A percentile compares a stretch with the other conserved stretches of the same genome.
phyloP scores from a whole-genome alignment of 2,888 invertebrate genomes.

The Erebia ligea region DNA sequence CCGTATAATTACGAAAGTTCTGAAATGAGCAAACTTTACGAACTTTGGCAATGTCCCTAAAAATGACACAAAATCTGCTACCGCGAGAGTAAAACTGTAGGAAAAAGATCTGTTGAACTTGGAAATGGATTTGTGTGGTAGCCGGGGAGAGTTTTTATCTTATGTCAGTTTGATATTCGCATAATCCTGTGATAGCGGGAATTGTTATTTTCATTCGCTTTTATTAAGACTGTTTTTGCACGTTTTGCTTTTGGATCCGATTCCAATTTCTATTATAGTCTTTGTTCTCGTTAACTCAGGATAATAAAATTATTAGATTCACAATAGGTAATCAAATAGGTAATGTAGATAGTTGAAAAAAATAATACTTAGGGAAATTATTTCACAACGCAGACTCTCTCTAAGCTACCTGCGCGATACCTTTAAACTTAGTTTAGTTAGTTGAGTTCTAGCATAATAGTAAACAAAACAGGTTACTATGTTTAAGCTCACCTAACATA shows the following conservation, averaged over 20 bases:
- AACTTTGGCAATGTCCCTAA: conserved; percentile 52
- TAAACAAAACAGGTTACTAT: conserved; percentile 37
- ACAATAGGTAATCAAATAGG: too few species aligned
- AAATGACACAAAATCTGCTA: conserved; percentile 57
- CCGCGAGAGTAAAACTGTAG: conserved; percentile 58
- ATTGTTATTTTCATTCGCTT: conserved; percentile 9
- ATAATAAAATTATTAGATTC: too few species aligned
- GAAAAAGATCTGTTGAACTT: conserved; percentile 73
- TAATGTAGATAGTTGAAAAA: not conserved
- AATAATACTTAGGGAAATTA: not conserved
- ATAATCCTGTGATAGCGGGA: conserved; percentile 10
- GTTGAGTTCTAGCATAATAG: conserved; percentile 31
- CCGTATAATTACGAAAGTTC: conserved; percentile 36
- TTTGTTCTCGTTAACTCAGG: not conserved
- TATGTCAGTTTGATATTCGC: conserved; percentile 56
- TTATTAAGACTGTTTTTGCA: not conserved
- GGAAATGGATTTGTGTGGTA: conserved; percentile 76
- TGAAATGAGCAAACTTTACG: conserved; percentile 27
- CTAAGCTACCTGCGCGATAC: conserved; percentile 1
- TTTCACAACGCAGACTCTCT: not conserved
- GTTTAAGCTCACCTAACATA: conserved; percentile 38
- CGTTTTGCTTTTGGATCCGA: not conserved
- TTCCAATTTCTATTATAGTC: not conserved
- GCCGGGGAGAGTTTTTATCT: conserved; percentile 67
- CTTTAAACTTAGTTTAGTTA: conserved; percentile 15